phyloP scores from a whole-genome alignment of 2,113 vertebrate species.

The Aix galericulata region DNA sequence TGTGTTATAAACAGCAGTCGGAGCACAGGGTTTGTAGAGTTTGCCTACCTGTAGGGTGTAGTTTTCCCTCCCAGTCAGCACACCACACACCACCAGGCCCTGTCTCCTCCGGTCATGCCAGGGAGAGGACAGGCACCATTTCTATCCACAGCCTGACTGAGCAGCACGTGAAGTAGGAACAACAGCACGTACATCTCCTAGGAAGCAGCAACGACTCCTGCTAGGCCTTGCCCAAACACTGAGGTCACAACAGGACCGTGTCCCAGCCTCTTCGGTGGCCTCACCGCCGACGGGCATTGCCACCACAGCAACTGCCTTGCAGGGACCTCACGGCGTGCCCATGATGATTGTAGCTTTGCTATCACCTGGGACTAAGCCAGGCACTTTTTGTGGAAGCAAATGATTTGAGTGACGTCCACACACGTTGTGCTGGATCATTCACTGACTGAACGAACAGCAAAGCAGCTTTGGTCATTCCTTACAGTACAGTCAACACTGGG shows the following conservation, averaged over 20 bases:
- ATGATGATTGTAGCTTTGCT: not conserved
- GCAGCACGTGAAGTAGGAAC: not conserved
- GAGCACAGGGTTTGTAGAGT: not conserved
- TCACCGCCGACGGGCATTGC: too few relatives aligned
- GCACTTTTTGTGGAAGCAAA: not conserved
- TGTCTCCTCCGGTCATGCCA: too few relatives aligned
- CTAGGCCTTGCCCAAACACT: not conserved
- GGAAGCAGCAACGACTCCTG: not conserved
- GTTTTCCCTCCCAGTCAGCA: not conserved
- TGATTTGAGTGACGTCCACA: not conserved
- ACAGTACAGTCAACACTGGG: not conserved
- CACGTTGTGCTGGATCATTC: not conserved
- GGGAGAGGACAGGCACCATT: not conserved
- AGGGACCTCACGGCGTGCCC: not conserved
- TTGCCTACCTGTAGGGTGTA: not conserved
- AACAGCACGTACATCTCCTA: not conserved
- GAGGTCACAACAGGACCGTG: not conserved
- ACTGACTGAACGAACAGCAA: not conserved
- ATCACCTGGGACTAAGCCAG: not conserved
- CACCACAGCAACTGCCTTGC: accelerated
- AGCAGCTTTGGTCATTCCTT: not conserved
- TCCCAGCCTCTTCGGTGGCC: not conserved
- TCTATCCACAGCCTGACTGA: not conserved
- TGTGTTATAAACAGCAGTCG: not conserved
- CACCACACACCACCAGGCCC: not conserved